phyloP scores from a whole-genome alignment of 2,797 vertebrate species.

The Tragopan temminckii region DNA sequence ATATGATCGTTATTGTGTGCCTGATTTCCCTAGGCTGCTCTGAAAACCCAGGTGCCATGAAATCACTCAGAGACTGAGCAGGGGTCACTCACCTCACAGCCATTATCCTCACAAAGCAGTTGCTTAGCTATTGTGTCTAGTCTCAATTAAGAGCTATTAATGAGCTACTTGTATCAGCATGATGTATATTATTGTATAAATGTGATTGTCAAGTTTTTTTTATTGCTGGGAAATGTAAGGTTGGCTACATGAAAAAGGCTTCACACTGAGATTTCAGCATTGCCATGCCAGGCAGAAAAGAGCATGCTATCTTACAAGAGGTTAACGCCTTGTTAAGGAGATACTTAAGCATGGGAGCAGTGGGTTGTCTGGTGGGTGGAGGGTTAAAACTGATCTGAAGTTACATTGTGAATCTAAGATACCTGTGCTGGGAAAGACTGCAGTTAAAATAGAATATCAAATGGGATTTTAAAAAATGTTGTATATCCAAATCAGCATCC shows the following conservation, averaged over 20 bases:
- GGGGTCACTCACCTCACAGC: slow-evolving; percentile 48
- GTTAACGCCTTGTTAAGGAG: slow-evolving; percentile 7
- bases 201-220: slow-evolving; percentile 24
- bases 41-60: slow-evolving; percentile 24
- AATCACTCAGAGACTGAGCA: slow-evolving; percentile 15
- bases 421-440: neutral
- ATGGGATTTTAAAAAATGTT: neutral
- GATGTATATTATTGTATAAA: slow-evolving; percentile 9
- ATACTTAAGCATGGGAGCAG: neutral
- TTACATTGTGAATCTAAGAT: neutral
- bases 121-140: slow-evolving; percentile 33
- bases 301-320: neutral
- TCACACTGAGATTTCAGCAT: slow-evolving; percentile 37
- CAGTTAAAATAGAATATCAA: neutral
- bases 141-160: slow-evolving; percentile 65
- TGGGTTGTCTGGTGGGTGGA: neutral
- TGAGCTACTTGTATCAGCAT: slow-evolving; percentile 44
- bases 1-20: neutral
- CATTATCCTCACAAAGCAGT: slow-evolving; percentile 30
- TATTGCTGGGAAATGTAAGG: slow-evolving; percentile 30
- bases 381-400: slow-evolving; percentile 27
- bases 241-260: neutral
- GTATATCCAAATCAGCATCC: neutral
- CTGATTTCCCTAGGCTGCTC: slow-evolving; percentile 50
- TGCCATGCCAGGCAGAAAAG: slow-evolving; percentile 41